Evolutionary conservation across 2,888 invertebrate species (phyloP), one percentile per base, ranked within the genome.

Genomic region (Amphiduros pacificus): DNA sequence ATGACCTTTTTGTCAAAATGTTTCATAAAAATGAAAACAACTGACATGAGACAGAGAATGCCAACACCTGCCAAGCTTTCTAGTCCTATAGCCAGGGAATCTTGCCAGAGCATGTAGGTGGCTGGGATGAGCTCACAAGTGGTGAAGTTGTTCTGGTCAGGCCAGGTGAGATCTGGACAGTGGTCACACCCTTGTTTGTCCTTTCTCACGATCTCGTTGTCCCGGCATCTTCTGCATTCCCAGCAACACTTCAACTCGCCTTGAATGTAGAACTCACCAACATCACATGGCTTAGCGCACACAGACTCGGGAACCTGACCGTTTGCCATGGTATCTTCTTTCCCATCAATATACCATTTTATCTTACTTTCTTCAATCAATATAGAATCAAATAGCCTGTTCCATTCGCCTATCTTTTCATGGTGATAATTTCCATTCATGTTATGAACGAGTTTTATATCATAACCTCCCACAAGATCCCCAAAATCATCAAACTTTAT

Each of bases 171-270:
- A 1, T 17, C 14, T 14, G 60, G 63, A 51, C 65, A 65, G 9
- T 31, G 55, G 17, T 55, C 27, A 40, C 65, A 65, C 1, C 53
- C 55, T 27, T 32, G 26, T 14, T 41, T 22, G 32, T 63, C 51
- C n/a, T 54, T 20, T 44, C 48, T 31, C 3, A 64, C 55, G 6
- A 48, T 36, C 27, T 65, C 63, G 28, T 65, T 64, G 24, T 49
- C 41, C 22, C 60, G 9, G 41, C 65, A 65, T 20, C 20, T 9
- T 2, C 63, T 17, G 32, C 65, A 65, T 41, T 65, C 63, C 63
- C 63, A 65, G 36, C 65, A 65, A 56, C 65, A 65, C 28, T 55
- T 55, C n/a, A 63, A 9, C 24, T 62, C 62, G 5, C 54, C 51
- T 24, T 57, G 62, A 27, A 62, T 58, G 17, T 55, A 52, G 29